Evolutionary conservation across 1,140 invertebrate species (phyloP).

Genomic region (Drosophila truncata): DNA sequence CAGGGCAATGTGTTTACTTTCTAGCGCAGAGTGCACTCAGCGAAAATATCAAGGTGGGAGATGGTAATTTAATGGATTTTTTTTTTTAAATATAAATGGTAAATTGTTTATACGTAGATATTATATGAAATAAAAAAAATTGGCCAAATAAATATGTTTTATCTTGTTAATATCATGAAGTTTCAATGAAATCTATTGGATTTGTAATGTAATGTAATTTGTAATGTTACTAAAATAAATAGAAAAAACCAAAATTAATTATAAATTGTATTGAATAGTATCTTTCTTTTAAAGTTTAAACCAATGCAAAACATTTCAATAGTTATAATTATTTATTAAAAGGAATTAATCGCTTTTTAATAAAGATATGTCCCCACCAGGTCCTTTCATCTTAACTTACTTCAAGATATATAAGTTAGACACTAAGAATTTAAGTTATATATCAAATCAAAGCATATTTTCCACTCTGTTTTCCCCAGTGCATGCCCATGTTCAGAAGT

Average conservation of each 20-base stretch:
- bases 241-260: no score
- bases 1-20: constrained; percentile 56
- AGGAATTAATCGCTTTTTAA: neutral
- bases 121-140: neutral
- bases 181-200: neutral
- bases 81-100: no score
- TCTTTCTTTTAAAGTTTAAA: no score
- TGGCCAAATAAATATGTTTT: neutral
- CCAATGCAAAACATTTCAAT: neutral
- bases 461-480: neutral
- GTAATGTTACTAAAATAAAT: no score
- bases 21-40: constrained; percentile 11
- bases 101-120: no score
- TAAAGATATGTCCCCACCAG: neutral
- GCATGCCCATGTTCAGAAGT: constrained; percentile 40
- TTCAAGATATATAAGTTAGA: neutral
- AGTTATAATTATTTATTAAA: neutral
- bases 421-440: neutral
- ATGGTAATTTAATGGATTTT: neutral
- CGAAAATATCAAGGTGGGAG: neutral
- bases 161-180: no score
- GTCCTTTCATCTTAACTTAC: no score
- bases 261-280: no score
- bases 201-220: no score
- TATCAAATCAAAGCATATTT: neutral